Percentiles rank a stretch among this genome's conserved stretches.
Conservation (phyloP, 2,888 invertebrate species). For the Pecten maximus region DNA sequence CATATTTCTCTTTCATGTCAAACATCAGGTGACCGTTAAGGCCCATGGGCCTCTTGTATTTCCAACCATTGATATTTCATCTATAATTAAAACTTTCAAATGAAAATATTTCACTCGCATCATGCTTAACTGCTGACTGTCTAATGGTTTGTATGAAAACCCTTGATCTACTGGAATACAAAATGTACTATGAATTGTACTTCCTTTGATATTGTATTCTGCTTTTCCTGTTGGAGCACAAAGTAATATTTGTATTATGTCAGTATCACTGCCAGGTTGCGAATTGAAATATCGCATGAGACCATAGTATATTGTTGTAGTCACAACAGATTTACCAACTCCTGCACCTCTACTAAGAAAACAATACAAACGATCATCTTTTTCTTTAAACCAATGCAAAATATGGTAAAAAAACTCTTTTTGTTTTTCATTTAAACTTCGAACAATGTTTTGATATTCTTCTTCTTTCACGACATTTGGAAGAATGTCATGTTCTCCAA, state of each 20-base stretch:
- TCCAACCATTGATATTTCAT: conserved; percentile 63
- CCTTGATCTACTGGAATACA: conserved; percentile 52
- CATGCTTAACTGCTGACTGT: conserved; percentile 47
- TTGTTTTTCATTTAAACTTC: conserved; percentile 31
- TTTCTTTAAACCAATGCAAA: conserved; percentile 24
- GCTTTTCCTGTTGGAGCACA: conserved; percentile 56
- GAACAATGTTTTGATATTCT: conserved; percentile 3
- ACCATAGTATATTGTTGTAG: conserved; percentile 47
- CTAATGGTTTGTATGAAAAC: conserved; percentile 47
- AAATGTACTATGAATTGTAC: conserved; percentile 46
- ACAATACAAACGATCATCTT: conserved; percentile 27
- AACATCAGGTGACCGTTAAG: no score
- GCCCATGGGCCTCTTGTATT: no score
- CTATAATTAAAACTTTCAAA: conserved; percentile 56
- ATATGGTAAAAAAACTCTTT: conserved; percentile 37
- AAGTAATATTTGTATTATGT: conserved; percentile 38
- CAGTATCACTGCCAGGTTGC: background rate
- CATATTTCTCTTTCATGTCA: no score
- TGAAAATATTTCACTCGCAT: conserved; percentile 49
- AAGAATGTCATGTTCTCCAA: background rate
- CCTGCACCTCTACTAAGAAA: conserved; percentile 55
- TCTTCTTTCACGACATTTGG: conserved; percentile 35
- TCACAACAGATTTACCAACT: conserved; percentile 51
- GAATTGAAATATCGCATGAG: conserved; percentile 39
- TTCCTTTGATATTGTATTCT: conserved; percentile 49